Evolutionary conservation across 2,797 vertebrate genomes (phyloP), one percentile per base, ranked within the genome.

Genomic region (Taenioides sp.): DNA sequence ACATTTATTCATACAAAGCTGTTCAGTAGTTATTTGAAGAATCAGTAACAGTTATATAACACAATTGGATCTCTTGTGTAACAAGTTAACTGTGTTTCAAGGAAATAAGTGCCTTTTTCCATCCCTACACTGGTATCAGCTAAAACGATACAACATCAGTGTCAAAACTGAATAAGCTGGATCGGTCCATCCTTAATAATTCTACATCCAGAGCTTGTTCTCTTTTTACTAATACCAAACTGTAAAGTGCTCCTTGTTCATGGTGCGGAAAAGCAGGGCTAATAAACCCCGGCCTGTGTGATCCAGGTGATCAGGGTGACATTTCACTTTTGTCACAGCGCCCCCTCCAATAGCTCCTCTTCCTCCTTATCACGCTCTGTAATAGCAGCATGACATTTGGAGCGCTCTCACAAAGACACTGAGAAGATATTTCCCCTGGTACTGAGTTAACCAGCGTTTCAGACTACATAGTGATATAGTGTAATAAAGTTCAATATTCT

Each of bases 281-380:
- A 62, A 62, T 62, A 62, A 62, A 62, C 25, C 58, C 16, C 2
- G 16, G 11, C 20, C 61, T 2, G 34, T 43, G 61, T 22, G 34
- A 63, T 14, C 20, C 34, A 63, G 63, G 63, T 65, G 63, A 65
- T 65, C 63, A 47, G 22, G 22, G 61, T 63, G 61, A 63, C 34
- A 63, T 63, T 37, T 63, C 22, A 62, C 60, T 62, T 62, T 62
- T 62, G 25, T 62, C 60, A 62, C 60, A 3, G 7, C 31, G 60
- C 7, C 34, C 28, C 16, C 31, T 37, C 60, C 58, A 31, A 27
- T 58, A 58, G 25, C 23, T 28, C 25, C 25, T 61, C 34, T 31
- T n/a, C 10, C 7, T 37, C 31, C 31, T 62, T 62, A 37, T 62
- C 60, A 62, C 7, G 18, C 28, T 18, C 12, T 5, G 14, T 47